Evolutionary conservation across 2,888 invertebrate genomes (phyloP), one percentile per base, ranked within the genome.

Genomic region (Diarsia brunnea): DNA sequence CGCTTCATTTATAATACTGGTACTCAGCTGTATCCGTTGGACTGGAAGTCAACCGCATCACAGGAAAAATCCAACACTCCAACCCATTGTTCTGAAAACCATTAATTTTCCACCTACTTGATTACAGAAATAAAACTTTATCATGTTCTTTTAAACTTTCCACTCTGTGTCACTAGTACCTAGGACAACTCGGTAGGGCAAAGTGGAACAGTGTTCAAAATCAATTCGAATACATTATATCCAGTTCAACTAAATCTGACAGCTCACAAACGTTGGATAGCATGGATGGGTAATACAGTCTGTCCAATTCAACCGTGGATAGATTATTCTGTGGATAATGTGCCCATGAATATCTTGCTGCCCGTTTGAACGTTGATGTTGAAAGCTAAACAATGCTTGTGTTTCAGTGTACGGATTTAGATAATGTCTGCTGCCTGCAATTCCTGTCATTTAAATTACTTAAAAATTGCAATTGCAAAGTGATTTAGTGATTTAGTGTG

Each of bases 221-320:
- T 75, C 69, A 70, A 83, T 73, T 64, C 53, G 69, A 73, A 24
- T 73, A 69, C 61, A 58, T 84, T 69, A 82, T 80, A 45, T 61
- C 49, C 69, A 71, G 81, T 69, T 84, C 55, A 76, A 72, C 43
- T 69, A 69, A 69, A 55, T 66, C 61, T 84, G 84, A 75, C 63
- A 63, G 69, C 38, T 69, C 73, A 60, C 27, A 66, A 49, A 31
- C 11, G 5, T 38, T 55, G 47, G 16, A 43, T 31, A 61, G 49
- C 66, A 19, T 43, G 45, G 65, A 43, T 43, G 45, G 68, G 47
- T 80, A 66, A 69, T 73, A 31, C 55, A 27, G 31, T 14, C 69
- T 45, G 21, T 31, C 61, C 21, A 76, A 47, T 69, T 31, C 19
- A 27, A 24, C 10, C 7, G 31, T 67, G 61, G 21, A 31, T 55